Base-by-base conservation (phyloP, 1,140 invertebrate genomes). In the Brachionus rubens region DNA sequence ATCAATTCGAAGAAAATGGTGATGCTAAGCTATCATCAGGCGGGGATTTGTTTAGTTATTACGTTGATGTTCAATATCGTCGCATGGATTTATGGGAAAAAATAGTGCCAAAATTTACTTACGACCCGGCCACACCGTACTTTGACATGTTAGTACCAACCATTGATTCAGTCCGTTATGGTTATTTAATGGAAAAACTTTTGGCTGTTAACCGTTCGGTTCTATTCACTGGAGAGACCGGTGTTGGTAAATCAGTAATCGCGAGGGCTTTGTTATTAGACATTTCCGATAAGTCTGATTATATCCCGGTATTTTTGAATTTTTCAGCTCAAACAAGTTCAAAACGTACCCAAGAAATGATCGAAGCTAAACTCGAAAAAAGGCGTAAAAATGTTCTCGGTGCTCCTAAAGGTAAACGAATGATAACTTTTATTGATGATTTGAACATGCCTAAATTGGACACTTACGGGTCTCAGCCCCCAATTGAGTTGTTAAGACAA, bases 241-340 rank as follows among this genome's bases (percentile, higher is more conserved):
- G 83, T 65, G 91, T 93, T 48, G 92, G 91, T 54, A 93, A 94
- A 87, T 91, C 91, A 9, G 89, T 92, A 1, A 88, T 93, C 65
- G 91, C 91, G 1, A 89, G 90, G 80, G 87, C 88, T 30, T 88
- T 90, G 6, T 83, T 94, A 28, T 88, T 88, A 33, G 87, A 86
- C 14, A 86, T 93, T 54, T 82, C 87, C 21, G 82, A 87, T 1
- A 85, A 87, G 10, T 88, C 87, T 5, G 81, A 83, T 10, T 91
- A 89, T 81, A 87, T 92, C 14, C 89, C 91, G 0, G 87, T 91
- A 3, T 89, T 90, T 76, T 86, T 94, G 4, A 93, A 92, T 80
- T 93, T 94, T 84, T 93, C 91, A 0, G 92, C 92, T 0, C 92
- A 93, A 85, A 94, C 92, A 0, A 91, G 89, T 80, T 93, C 91